Evolutionary conservation across 2,888 invertebrate genomes (phyloP).

Genomic region (Ectemnius cavifrons): DNA sequence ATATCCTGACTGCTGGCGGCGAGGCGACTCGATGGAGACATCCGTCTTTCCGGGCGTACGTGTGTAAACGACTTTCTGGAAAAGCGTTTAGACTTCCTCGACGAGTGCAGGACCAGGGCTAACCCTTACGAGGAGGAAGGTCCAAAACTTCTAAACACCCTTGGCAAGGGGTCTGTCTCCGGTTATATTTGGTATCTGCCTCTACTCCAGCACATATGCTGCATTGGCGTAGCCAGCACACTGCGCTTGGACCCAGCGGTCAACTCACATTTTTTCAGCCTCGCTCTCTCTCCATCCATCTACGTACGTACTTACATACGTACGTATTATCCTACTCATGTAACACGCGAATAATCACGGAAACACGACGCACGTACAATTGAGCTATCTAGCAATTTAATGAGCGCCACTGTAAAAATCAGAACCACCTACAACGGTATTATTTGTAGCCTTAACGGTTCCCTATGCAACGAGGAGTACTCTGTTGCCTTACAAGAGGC

Average conservation of each 20-base stretch:
- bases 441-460: conserved; percentile 7
- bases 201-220: conserved; percentile 69
- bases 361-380: conserved; percentile 1
- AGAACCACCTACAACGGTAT: conserved; percentile 5
- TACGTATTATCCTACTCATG: conserved; percentile 14
- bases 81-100: conserved; percentile 31
- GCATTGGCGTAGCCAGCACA: conserved; percentile 68
- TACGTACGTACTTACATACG: neutral
- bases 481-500: neutral
- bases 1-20: conserved; percentile 32
- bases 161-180: conserved; percentile 74
- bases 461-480: neutral
- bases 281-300: neutral
- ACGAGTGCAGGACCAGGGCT: conserved; percentile 40
- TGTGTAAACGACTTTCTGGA: conserved; percentile 35
- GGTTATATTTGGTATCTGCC: conserved; percentile 76
- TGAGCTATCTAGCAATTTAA: neutral
- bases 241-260: conserved; percentile 55
- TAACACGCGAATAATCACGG: neutral
- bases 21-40: conserved; percentile 23
- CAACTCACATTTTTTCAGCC: conserved; percentile 55
- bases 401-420: neutral
- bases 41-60: conserved; percentile 41
- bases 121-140: conserved; percentile 68
- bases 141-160: conserved; percentile 73